Base-by-base conservation (phyloP, 2,888 invertebrate genomes). In the Agonopterix subpropinquella region DNA sequence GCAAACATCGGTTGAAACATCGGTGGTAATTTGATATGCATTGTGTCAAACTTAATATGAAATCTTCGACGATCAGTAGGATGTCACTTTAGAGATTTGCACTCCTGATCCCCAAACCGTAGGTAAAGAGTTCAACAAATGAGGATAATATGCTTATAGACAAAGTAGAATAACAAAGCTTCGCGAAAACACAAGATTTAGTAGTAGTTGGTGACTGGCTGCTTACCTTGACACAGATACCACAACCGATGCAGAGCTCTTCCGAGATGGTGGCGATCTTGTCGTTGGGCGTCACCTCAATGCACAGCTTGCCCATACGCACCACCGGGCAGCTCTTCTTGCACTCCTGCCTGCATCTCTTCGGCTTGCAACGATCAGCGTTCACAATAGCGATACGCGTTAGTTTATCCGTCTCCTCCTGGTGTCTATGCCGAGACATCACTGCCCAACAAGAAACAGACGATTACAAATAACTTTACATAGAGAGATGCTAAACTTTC, bases 251-350 rank as follows among this genome's bases (percentile, higher is more conserved):
- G 84, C 99, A 99, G 4, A 99, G 90, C 79, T 98, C 98, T 86
- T 99, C 99, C 44, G 99, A 99, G 75, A 99, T 96, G 43, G 94
- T 92, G 41, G 99, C 98, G 63, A 99, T 97, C 89, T 99, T 99
- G 69, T 96, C 97, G 67, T 96, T 96, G 9, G 98, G 95, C 43
- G 93, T 92, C 42, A 99, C 99, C 91, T 99, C 98, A 70, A 99
- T 99, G 80, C 99, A 99, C 41, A 99, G 92, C 84, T 99, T 99
- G 73, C 99, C 99, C 97, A 98, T 98, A 61, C 99, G 92, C 53
- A 98, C 98, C 50, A 99, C 99, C 1, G 99, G 99, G 82, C 99
- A 99, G 48, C 97, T 96, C 73, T 97, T 96, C 78, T 99, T 99
- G 89, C 99, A 99, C 73, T 99, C 98, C 81, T 99, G 98, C 50